Percentiles rank a stretch among this genome's conserved stretches.
These are phyloP conservation scores for Acromyrmex echinatior DNA, from an alignment of 1,140 invertebrate genomes.

Conservation along the genomic window DNA sequence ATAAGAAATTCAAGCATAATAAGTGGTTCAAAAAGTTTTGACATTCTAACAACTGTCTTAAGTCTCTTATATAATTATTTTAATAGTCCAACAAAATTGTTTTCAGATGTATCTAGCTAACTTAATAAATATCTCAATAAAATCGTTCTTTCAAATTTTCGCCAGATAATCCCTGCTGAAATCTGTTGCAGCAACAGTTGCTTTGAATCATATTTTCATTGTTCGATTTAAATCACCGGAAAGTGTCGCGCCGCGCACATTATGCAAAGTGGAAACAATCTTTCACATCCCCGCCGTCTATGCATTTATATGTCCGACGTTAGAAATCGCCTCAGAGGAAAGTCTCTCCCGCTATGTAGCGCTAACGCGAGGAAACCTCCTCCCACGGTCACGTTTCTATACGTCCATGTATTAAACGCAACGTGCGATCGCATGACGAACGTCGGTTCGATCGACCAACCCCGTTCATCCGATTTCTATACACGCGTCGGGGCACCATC, in stretches of 20 bases:
- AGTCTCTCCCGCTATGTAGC: slow-evolving; percentile 25
- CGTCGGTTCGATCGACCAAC: slow-evolving; percentile 2
- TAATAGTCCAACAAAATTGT: no score
- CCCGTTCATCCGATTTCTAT: slow-evolving; percentile 60
- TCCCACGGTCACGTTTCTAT: slow-evolving; percentile 63
- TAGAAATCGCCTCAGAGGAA: slow-evolving; percentile 67
- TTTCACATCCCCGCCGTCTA: slow-evolving; percentile 36
- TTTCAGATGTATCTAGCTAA: no score
- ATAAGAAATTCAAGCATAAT: no score
- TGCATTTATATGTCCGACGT: neutral
- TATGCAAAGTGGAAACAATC: slow-evolving; percentile 58
- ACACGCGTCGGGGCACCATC: slow-evolving; percentile 11
- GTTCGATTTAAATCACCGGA: neutral
- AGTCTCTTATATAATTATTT: no score
- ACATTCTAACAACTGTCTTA: no score
- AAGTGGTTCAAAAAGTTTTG: no score
- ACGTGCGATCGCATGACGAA: slow-evolving; percentile 49
- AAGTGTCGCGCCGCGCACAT: neutral
- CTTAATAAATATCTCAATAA: no score
- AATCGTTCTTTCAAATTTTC: no score
- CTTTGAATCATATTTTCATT: neutral
- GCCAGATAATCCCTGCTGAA: neutral
- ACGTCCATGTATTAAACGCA: slow-evolving; percentile 52
- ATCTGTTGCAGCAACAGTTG: neutral
- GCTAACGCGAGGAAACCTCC: slow-evolving; percentile 30